These are phyloP conservation scores for Thysanoteuthis rhombus DNA, from an alignment of 2,888 invertebrate genomes.

Conservation along the genomic window DNA sequence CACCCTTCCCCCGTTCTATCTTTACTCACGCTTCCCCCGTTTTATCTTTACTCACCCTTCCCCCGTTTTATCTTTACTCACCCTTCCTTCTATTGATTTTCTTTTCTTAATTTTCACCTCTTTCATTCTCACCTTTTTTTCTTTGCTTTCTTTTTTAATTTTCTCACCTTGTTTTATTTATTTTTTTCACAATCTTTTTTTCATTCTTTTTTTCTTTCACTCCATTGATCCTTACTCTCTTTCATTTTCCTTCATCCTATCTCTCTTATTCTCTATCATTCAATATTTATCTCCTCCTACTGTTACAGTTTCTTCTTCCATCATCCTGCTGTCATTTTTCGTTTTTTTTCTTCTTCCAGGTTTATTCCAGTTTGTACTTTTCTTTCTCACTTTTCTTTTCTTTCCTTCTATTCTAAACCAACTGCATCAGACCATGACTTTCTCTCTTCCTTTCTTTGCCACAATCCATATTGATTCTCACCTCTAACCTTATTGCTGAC, in stretches of 20 bases:
- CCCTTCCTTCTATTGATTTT: too few relatives aligned
- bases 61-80: too few relatives aligned
- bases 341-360: neutral
- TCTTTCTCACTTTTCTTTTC: neutral
- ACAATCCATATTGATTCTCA: neutral
- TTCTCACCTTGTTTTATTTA: too few relatives aligned
- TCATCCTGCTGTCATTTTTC: neutral
- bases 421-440: neutral
- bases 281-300: too few relatives aligned
- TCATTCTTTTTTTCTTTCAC: neutral
- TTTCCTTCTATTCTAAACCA: neutral
- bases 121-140: too few relatives aligned
- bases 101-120: too few relatives aligned
- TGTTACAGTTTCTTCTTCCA: too few relatives aligned
- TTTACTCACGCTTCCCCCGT: too few relatives aligned
- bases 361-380: neutral
- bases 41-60: too few relatives aligned
- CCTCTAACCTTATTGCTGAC: neutral
- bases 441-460: neutral
- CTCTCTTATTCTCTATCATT: neutral
- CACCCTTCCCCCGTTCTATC: too few relatives aligned
- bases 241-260: neutral
- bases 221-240: neutral
- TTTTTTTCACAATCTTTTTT: neutral
- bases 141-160: too few relatives aligned